A percentile compares a stretch with the other conserved stretches of the same genome.
phyloP scores from a whole-genome alignment of 2,888 invertebrate genomes.

The Quadroppia sp. region DNA sequence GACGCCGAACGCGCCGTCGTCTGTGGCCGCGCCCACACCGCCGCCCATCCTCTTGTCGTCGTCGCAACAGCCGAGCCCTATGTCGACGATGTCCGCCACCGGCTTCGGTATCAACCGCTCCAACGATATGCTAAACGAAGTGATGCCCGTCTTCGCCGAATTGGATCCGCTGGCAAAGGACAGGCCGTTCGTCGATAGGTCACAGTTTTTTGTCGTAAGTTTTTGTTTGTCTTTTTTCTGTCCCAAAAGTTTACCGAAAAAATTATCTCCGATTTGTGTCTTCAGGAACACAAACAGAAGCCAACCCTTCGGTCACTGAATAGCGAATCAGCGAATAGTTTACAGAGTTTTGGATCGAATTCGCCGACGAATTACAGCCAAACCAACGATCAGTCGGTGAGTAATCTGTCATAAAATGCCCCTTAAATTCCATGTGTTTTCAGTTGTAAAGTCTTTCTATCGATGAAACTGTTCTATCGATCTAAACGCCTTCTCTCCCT shows the following conservation, averaged over 20 bases:
- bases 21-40: constrained; percentile 2
- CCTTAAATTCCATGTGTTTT: too few relatives aligned
- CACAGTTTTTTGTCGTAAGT: constrained; percentile 70
- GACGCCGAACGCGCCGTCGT: too few relatives aligned
- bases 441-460: too few relatives aligned
- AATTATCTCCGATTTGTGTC: neutral
- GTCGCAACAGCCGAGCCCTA: neutral
- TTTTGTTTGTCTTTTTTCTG: neutral
- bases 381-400: neutral
- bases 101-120: neutral
- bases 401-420: too few relatives aligned
- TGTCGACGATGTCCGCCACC: neutral
- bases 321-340: neutral
- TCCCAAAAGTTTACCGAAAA: neutral
- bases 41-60: neutral
- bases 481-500: neutral
- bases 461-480: too few relatives aligned
- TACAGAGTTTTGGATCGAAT: neutral
- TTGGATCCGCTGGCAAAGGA: constrained; percentile 85
- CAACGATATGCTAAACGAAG: constrained; percentile 2
- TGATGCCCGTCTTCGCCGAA: constrained; percentile 76
- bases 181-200: constrained; percentile 89
- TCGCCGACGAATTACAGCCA: neutral
- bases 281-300: constrained; percentile 24
- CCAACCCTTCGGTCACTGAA: constrained; percentile 10